Conservation (phyloP, 2,797 vertebrate species). For the Carduelis carduelis region DNA sequence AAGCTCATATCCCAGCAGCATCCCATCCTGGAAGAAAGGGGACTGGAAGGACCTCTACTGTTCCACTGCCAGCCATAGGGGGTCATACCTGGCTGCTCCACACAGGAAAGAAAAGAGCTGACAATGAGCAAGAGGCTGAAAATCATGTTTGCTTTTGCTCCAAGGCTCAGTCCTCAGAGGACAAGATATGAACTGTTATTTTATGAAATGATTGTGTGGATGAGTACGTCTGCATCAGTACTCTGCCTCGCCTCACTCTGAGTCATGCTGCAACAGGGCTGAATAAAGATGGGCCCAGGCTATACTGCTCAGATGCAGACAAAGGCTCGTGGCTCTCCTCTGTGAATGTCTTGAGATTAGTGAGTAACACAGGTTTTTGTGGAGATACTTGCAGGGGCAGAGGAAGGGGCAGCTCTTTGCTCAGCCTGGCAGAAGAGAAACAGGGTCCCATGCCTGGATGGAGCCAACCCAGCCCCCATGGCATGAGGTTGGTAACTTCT, state of each 20-base stretch:
- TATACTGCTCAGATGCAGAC: background rate
- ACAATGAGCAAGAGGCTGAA: background rate
- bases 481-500: fast-evolving
- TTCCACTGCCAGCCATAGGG: background rate
- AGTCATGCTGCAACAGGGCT: background rate
- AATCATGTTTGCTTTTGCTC: background rate
- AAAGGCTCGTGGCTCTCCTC: background rate
- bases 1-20: background rate
- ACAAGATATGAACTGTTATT: background rate
- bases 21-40: background rate
- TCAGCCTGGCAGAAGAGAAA: background rate
- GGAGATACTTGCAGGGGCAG: background rate
- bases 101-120: background rate
- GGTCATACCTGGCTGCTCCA: background rate
- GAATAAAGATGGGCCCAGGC: background rate
- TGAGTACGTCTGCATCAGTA: background rate
- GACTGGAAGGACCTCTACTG: background rate
- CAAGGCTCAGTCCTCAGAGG: background rate
- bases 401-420: background rate
- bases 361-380: background rate
- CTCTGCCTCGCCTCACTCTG: background rate
- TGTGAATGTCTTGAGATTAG: background rate
- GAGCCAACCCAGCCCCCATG: background rate
- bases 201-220: background rate
- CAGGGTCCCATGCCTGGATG: background rate